A percentile compares a stretch with the other conserved stretches of the same genome.
Conservation (phyloP, 1,140 invertebrate species). For the Drosophila baimaii region DNA sequence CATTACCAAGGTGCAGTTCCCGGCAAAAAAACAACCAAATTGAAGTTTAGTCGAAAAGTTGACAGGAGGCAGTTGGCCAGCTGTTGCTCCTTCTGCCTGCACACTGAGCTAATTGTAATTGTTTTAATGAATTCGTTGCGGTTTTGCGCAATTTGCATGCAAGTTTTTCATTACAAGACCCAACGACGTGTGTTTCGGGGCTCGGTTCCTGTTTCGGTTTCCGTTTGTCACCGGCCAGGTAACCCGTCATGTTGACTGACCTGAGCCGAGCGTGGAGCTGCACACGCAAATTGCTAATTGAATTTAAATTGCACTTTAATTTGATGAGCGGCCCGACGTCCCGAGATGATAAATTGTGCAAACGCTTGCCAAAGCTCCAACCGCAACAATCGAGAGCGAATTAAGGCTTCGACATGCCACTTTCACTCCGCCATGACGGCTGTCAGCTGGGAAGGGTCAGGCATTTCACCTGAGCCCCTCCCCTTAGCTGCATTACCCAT, state of each 20-base stretch:
- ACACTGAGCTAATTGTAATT: conserved; percentile 72
- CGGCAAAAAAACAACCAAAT: conserved; percentile 30
- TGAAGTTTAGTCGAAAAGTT: conserved; percentile 53
- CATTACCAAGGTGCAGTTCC: background rate
- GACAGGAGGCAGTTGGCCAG: conserved; percentile 49
- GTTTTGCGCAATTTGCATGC: conserved; percentile 79
- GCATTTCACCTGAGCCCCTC: conserved; percentile 3
- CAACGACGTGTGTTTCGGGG: conserved; percentile 9
- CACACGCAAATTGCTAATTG: conserved; percentile 80
- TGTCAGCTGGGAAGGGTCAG: conserved; percentile 13
- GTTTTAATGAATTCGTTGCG: conserved; percentile 82
- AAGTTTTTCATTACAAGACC: conserved; percentile 67
- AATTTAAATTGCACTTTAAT: conserved; percentile 83
- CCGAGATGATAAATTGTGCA: conserved; percentile 75
- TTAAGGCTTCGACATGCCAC: conserved; percentile 62
- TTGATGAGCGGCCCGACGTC: conserved; percentile 51
- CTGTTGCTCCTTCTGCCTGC: conserved; percentile 57
- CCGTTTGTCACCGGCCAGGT: conserved; percentile 31
- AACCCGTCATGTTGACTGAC: conserved; percentile 59
- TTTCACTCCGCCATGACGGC: conserved; percentile 55
- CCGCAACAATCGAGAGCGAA: conserved; percentile 67
- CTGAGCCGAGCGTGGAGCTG: conserved; percentile 20
- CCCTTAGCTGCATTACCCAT: background rate
- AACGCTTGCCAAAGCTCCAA: conserved; percentile 65
- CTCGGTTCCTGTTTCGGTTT: conserved; percentile 12